Evolutionary conservation across 2,797 vertebrate genomes (phyloP), one percentile per base, ranked within the genome.

Genomic region (Dendrocincla tyrannina): DNA sequence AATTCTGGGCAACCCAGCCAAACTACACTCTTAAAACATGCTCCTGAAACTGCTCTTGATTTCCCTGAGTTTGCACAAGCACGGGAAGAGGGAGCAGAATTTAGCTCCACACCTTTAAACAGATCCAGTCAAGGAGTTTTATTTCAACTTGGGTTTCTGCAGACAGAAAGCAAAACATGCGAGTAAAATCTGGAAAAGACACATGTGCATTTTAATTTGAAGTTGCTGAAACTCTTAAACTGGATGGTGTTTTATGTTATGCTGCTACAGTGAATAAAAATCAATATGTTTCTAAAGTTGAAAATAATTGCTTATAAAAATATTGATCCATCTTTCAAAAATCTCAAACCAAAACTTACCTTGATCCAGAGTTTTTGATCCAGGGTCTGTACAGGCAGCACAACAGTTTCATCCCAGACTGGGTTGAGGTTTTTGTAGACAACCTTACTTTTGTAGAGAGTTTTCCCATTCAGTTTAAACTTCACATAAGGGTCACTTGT

Each of bases 401-500:
- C 98, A 56, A 99, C 99, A 11, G 98, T 98, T 95, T 99, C 99
- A 16, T 99, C 99, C 99, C 99, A 99, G 25, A 97, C 95, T 7
- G 99, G 99, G 91, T 99, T 99, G 91, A 99, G 93, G 96, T 98
- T 99, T 97, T 99, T 99, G 95, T 99, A 99, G 89, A 99, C 97
- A 27, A 99, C 99, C 97, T 99, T 99, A 96, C 99, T 99, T 98
- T 99, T 99, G 93, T 99, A 99, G 35, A 99, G 96, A 16, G 99
- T 99, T 96, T 99, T 99, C 74, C 98, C 99, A 58, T 99, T 99
- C 75, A 99, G 96, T 98, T 99, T 99, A 97, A 99, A 99, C 96
- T 99, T 99, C 96, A 99, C 99, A 42, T 99, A 99, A 0, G 99
- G 99, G 93, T 99, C 99, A 83, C 99, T 99, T 25, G 98, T 99